Conservation (phyloP, 2,113 vertebrate genomes). For the Microtus richardsoni region DNA sequence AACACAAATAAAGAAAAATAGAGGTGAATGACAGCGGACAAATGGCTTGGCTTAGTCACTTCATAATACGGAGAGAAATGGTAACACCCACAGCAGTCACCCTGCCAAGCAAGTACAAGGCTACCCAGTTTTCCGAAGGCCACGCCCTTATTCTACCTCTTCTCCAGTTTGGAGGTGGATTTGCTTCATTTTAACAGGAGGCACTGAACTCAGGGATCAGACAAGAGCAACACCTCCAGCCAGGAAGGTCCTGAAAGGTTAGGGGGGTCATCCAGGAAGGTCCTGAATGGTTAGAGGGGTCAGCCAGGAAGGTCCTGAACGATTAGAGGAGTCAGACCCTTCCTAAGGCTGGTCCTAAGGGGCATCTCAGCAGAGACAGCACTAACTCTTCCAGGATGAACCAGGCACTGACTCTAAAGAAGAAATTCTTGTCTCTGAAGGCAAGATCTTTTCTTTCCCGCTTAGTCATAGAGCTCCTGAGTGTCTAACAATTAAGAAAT, state of each 20-base stretch:
- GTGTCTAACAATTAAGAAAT: neutral
- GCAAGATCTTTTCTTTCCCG: neutral
- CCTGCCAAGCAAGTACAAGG: neutral
- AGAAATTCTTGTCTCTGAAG: neutral
- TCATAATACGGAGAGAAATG: neutral
- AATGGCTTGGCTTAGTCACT: neutral
- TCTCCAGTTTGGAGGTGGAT: neutral
- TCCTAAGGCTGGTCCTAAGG: neutral
- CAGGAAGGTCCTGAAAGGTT: neutral
- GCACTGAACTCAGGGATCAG: neutral
- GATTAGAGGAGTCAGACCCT: neutral
- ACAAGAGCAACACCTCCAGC: neutral
- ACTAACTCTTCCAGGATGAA: neutral
- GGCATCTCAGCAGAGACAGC: neutral
- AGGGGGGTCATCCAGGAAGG: no score
- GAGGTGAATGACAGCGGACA: neutral
- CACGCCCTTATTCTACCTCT: neutral
- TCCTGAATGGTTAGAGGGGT: neutral
- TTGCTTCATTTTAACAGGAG: slow-evolving; percentile 6
- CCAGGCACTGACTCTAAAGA: neutral
- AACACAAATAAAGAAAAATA: neutral
- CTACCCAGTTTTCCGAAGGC: neutral
- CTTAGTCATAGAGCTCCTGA: neutral
- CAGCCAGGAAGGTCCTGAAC: neutral
- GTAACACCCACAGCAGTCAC: neutral